Base-by-base conservation (phyloP, 2,888 invertebrate species). In the Plutella xylostella region DNA sequence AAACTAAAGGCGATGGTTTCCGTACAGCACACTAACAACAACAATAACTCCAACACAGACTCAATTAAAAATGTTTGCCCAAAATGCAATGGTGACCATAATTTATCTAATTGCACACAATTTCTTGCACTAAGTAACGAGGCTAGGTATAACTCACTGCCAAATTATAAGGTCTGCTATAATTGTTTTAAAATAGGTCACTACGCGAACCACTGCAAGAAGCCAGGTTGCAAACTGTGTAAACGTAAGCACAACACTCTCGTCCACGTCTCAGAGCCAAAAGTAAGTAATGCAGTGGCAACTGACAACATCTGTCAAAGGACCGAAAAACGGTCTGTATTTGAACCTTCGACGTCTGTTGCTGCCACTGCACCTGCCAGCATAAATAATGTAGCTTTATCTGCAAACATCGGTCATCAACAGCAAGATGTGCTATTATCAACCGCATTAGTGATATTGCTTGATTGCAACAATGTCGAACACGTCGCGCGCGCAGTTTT, bases 141-240 rank as follows among this genome's bases (percentile, higher is more conserved):
- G n/a, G n/a, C n/a, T n/a, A n/a, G n/a, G n/a, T n/a, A n/a, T n/a
- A 11, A 44, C 12, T 41, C 41, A 15, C 31, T 47, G 33, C 41
- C 47, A 11, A 17, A 15, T n/a, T 41, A 12, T 22, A 47, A 41
- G 20, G 34, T 47, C 3, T 48, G 48, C 43, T 40, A 19, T 18
- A 48, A 45, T 21, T 48, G 43, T 31, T 43, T 45, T 11, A 33
- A 33, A 9, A 25, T 9, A n/a, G 40, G 35, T 39, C 48, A 48
- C 18, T 45, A 43, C 22, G 43, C 43, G 3, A 43, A 42, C 12
- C 19, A 43, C 7, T 48, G 48, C 21, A 45, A 42, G 40, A 31
- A 35, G 12, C 7, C 20, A 12, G 45, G 42, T 14, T 48, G 48
- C 21, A 45, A 45, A 22, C 15, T 45, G 9, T 45, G 47, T 14